phyloP scores from a whole-genome alignment of 2,888 invertebrate genomes.

The Ceriagrion tenellum region DNA sequence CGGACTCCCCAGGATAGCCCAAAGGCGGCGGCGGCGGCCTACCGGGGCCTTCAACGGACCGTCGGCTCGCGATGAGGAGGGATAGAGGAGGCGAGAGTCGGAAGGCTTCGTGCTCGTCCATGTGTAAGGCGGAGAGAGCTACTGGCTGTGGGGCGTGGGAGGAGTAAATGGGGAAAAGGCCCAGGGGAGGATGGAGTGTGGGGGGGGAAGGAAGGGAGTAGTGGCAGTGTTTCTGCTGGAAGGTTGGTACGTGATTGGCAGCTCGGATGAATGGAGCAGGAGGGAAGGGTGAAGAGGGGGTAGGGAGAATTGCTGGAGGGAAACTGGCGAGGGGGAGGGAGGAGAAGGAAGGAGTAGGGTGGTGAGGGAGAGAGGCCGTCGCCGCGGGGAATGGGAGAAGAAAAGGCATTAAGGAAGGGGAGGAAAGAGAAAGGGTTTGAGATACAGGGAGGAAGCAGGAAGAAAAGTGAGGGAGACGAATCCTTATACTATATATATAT shows the following conservation, averaged over 20 bases:
- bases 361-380: no score
- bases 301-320: neutral
- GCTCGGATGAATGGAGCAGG: neutral
- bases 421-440: neutral
- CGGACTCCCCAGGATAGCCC: neutral
- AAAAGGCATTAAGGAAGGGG: neutral
- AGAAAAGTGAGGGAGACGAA: neutral
- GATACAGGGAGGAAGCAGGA: neutral
- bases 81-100: neutral
- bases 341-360: neutral
- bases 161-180: neutral
- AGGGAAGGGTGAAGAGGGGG: neutral
- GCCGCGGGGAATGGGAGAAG: no score
- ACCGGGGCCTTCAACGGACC: neutral
- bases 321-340: neutral
- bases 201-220: neutral
- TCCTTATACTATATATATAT: neutral
- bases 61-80: neutral
- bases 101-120: constrained; percentile 6
- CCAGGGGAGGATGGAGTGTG: neutral
- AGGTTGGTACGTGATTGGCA: constrained; percentile 19
- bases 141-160: neutral
- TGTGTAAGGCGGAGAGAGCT: neutral
- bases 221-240: neutral
- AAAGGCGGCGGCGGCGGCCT: neutral